These are phyloP conservation scores for Virgularia gustaviana DNA, from an alignment of 92 coral and sea anemone genomes.

Conservation along the genomic window DNA sequence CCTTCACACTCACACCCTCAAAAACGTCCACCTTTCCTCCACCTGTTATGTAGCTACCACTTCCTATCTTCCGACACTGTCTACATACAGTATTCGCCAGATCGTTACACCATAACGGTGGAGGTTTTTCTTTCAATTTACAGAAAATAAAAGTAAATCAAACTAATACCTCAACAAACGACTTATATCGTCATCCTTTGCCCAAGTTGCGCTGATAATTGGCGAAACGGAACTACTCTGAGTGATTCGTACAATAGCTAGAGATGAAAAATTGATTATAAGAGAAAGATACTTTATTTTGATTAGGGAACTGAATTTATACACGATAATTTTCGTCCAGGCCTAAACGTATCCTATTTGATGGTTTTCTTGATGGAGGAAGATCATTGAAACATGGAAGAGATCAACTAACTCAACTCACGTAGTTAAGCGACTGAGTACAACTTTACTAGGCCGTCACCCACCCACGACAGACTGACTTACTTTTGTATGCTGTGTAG, in stretches of 20 bases:
- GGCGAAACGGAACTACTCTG: constrained; percentile 50
- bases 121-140: neutral
- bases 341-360: too few species aligned
- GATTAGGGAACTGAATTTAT: too few species aligned
- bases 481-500: constrained; percentile 79
- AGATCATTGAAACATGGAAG: too few species aligned
- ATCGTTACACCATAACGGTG: neutral
- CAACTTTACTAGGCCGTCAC: too few species aligned
- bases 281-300: neutral
- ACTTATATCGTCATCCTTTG: constrained; percentile 96
- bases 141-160: neutral
- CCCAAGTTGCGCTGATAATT: constrained; percentile 92
- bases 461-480: neutral
- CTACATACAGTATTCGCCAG: too few species aligned
- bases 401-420: too few species aligned
- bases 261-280: neutral
- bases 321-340: neutral
- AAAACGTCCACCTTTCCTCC: too few species aligned
- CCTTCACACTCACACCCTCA: too few species aligned
- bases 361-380: too few species aligned
- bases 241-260: constrained; percentile 27
- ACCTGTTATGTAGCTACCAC: too few species aligned
- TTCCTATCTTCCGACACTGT: too few species aligned
- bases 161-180: constrained; percentile 93
- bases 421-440: too few species aligned